Conservation (phyloP, 2,797 vertebrate genomes). For the Dipus sagitta region DNA sequence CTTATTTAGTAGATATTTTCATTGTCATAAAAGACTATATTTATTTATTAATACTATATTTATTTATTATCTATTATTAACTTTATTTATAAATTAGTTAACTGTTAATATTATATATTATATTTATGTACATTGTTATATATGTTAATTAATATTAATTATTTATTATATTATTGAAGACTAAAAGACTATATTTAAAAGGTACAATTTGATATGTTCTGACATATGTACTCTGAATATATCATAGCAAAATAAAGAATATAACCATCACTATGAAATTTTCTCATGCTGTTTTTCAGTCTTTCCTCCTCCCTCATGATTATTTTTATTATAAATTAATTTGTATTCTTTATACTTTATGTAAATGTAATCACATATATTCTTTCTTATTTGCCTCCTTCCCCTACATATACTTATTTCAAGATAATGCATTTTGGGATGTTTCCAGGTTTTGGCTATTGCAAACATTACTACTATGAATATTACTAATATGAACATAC, state of each 20-base stretch:
- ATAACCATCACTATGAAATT: neutral
- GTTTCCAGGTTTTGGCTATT: neutral
- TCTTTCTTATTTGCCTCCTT: neutral
- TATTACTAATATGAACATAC: no score
- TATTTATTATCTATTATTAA: no score
- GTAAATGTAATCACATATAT: neutral
- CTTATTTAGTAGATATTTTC: neutral
- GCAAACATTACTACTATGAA: neutral
- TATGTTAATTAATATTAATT: no score
- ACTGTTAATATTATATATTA: no score
- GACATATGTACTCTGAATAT: neutral
- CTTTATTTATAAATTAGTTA: no score
- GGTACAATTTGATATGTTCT: neutral
- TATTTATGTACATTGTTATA: no score
- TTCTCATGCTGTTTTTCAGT: neutral
- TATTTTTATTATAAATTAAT: neutral
- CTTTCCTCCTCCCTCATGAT: neutral
- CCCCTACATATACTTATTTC: neutral
- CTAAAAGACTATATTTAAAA: neutral
- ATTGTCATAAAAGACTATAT: neutral
- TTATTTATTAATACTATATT: neutral
- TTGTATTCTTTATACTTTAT: neutral
- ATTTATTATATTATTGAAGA: conserved; percentile 2
- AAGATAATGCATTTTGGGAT: neutral
- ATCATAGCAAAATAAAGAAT: neutral